Base-by-base conservation (phyloP, 1,140 invertebrate genomes). In the Archegozetes longisetosus region DNA sequence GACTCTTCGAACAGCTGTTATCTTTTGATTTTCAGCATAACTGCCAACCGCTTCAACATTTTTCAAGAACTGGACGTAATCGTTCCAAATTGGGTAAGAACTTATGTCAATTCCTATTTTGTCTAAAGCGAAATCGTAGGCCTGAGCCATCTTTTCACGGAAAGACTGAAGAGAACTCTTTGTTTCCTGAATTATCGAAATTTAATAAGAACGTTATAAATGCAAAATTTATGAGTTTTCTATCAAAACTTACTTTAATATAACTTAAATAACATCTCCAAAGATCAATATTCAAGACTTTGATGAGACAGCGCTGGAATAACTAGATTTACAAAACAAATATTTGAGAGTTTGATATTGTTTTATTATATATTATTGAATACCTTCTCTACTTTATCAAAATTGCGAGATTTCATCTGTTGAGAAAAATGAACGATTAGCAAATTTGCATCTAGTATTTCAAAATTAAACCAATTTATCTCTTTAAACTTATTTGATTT, bases 71-170 rank as follows among this genome's bases (percentile, higher is more conserved):
- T 82, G 84, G 0, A 98, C 88, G 69, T 99, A 99, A 72, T 99
- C 96, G 68, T 88, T 88, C 92, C 92, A 97, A 62, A 98, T 88
- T 24, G 84, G 83, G 70, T 88, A 94, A 0, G 92, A 93, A 72
- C 91, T 86, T 63, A 94, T 88, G 68, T 98, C 94, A 82, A 97
- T 86, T 1, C 96, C 96, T 68, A 99, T 97, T 75, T 98, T 98
- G 61, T 98, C 95, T 58, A 98, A 72, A 0, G 96, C 94, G 78
- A 98, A 98, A 73, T 98, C 95, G 71, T 97, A 99, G 0, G 95
- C 94, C 74, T 99, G 91, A 0, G 93, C 93, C 88, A 98, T 95
- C 77, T 97, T 98, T 73, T 98, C 94, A 69, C 93, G 95, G 72
- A 52, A 77, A 77, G 88, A 91, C 17, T 89, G 83, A 51, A 95